phyloP scores from a whole-genome alignment of 2,113 vertebrate genomes.

The Geococcyx californianus region DNA sequence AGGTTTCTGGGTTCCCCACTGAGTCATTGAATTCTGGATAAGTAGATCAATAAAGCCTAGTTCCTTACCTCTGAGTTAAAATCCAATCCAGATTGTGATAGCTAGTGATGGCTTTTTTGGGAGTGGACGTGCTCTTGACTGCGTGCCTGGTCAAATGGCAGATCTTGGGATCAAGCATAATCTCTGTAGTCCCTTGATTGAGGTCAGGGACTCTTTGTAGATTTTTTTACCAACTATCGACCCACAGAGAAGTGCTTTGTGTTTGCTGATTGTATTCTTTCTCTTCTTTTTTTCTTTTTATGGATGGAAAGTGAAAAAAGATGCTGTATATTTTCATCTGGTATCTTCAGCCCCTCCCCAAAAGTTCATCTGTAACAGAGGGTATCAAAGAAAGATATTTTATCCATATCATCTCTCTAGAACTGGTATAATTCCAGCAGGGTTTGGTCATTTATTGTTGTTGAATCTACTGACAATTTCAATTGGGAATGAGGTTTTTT shows the following conservation, averaged over 20 bases:
- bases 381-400: neutral
- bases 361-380: neutral
- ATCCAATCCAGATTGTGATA: neutral
- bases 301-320: neutral
- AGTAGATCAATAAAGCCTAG: slow-evolving; percentile 28
- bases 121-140: neutral
- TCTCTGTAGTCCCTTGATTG: neutral
- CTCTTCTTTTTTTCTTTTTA: neutral
- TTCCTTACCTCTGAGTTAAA: neutral
- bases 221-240: neutral
- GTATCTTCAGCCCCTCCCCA: neutral
- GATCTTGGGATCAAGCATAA: neutral
- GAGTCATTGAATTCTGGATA: slow-evolving; percentile 1
- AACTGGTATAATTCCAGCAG: neutral
- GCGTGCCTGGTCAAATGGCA: neutral
- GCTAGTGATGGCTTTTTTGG: neutral
- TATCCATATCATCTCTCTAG: neutral
- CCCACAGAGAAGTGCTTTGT: neutral
- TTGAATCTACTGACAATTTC: neutral
- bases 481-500: neutral
- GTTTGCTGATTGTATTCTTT: neutral
- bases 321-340: neutral
- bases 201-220: neutral
- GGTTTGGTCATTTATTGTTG: neutral
- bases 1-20: neutral